Conservation (phyloP, 2,797 vertebrate species). For the Sebastolobus altivelis region DNA sequence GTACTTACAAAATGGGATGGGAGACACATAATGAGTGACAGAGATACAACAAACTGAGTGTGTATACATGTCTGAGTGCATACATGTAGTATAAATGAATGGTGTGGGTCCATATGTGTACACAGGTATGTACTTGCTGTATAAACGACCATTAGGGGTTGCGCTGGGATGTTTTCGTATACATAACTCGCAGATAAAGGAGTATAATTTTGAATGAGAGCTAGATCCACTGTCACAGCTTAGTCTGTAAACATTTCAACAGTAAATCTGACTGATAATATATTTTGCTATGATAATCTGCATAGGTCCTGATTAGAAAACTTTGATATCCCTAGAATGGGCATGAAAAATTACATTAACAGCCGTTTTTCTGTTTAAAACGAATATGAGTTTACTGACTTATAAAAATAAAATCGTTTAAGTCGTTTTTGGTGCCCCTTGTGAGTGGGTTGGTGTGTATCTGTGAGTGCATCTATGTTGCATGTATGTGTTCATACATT, state of each 20-base stretch:
- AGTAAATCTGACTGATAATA: slow-evolving; percentile 39
- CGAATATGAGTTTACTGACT: slow-evolving; percentile 16
- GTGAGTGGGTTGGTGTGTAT: slow-evolving; percentile 14
- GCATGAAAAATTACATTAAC: slow-evolving; percentile 17
- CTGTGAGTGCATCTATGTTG: slow-evolving; percentile 37
- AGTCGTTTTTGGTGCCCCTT: slow-evolving; percentile 7
- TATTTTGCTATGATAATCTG: slow-evolving; percentile 36
- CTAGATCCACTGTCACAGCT: slow-evolving; percentile 1
- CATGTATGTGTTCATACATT: slow-evolving; percentile 45
- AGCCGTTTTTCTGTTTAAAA: slow-evolving; percentile 1
- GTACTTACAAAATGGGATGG: slow-evolving; percentile 66
- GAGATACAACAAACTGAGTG: slow-evolving; percentile 33
- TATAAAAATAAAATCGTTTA: slow-evolving; percentile 20
- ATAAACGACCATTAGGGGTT: not conserved
- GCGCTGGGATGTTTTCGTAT: not conserved
- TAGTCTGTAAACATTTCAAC: slow-evolving; percentile 35
- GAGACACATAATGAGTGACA: slow-evolving; percentile 40
- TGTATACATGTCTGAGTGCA: slow-evolving; percentile 19
- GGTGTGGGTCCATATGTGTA: slow-evolving; percentile 1
- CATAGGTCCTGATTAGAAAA: slow-evolving; percentile 58
- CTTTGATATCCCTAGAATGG: slow-evolving; percentile 1
- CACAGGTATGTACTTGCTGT: slow-evolving; percentile 1
- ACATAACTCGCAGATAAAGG: not conserved
- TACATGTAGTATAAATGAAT: slow-evolving; percentile 9
- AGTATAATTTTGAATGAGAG: slow-evolving; percentile 20